phyloP scores from a whole-genome alignment of 2,888 invertebrate species.

The Eupithecia subfuscata region DNA sequence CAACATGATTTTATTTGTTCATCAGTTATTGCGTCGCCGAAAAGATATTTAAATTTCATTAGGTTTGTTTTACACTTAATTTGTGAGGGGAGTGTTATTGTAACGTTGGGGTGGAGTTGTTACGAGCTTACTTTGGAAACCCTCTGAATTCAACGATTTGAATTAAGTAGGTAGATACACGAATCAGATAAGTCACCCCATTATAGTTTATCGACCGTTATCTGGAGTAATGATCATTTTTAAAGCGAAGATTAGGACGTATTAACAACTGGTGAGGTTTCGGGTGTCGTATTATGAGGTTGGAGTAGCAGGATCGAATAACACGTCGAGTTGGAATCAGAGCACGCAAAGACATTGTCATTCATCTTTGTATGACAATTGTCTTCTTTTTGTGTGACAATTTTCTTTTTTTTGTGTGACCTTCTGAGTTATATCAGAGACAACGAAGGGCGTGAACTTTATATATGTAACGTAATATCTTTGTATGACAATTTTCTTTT shows the following conservation, averaged over 20 bases:
- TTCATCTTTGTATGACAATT: neutral
- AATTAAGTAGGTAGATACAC: conserved; percentile 74
- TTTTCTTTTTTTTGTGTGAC: neutral
- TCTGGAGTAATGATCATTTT: conserved; percentile 62
- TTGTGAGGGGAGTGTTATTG: conserved; percentile 76
- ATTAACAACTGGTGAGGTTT: conserved; percentile 55
- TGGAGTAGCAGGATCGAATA: conserved; percentile 12
- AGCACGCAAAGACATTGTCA: neutral
- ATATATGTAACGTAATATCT: no score
- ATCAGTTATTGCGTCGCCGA: conserved; percentile 77
- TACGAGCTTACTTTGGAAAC: conserved; percentile 70
- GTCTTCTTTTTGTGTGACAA: neutral
- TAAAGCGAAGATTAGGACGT: conserved; percentile 62
- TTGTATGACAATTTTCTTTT: neutral
- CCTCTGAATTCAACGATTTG: conserved; percentile 75
- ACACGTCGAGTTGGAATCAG: neutral
- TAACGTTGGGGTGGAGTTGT: conserved; percentile 75
- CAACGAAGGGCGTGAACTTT: neutral
- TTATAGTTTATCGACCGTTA: conserved; percentile 57
- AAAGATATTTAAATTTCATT: conserved; percentile 84
- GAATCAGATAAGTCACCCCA: conserved; percentile 72
- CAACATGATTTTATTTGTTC: conserved; percentile 83
- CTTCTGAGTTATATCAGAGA: neutral
- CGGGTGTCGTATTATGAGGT: conserved; percentile 35
- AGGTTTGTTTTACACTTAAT: conserved; percentile 85